phyloP scores from a whole-genome alignment of 30 jellyfish, hydroid and myxozoan genomes.

The Pelagia noctiluca region DNA sequence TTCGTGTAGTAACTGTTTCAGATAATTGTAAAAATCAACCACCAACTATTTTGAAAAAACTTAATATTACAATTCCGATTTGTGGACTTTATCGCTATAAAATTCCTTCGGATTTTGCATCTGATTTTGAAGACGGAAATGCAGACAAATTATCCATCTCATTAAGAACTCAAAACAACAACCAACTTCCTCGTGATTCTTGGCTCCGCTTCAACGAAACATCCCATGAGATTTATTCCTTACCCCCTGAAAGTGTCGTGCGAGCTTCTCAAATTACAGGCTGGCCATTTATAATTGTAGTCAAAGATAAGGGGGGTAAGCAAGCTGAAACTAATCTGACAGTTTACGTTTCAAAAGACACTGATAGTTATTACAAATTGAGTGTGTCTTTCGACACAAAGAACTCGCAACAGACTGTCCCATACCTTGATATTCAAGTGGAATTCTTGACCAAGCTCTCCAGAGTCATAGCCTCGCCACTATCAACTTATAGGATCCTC shows the following conservation, averaged over 20 bases:
- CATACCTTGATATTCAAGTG: slow-evolving; percentile 73
- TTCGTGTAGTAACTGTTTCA: slow-evolving; percentile 53
- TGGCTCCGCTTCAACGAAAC: slow-evolving; percentile 81
- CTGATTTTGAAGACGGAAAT: slow-evolving; percentile 78
- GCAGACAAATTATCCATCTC: slow-evolving; percentile 60
- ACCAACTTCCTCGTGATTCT: slow-evolving; percentile 42
- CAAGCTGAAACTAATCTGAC: slow-evolving; percentile 35
- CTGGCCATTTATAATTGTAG: slow-evolving; percentile 41
- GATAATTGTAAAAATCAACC: slow-evolving; percentile 89
- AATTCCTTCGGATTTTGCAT: slow-evolving; percentile 68
- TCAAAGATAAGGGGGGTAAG: slow-evolving; percentile 67
- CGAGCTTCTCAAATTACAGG: slow-evolving; percentile 52
- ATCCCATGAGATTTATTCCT: slow-evolving; percentile 67
- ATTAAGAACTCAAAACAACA: slow-evolving; percentile 39
- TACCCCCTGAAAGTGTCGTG: slow-evolving; percentile 72
- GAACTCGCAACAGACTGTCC: slow-evolving; percentile 15
- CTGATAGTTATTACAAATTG: slow-evolving; percentile 15
- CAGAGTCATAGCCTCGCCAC: slow-evolving; percentile 18
- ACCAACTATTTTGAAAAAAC: slow-evolving; percentile 64
- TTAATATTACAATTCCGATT: slow-evolving; percentile 59
- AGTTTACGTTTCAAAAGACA: slow-evolving; percentile 21
- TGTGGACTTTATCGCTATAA: slow-evolving; percentile 74
- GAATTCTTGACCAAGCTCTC: slow-evolving; percentile 56
- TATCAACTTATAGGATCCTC: slow-evolving; percentile 66
- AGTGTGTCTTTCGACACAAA: slow-evolving; percentile 54